Evolutionary conservation across 2,797 vertebrate species (phyloP), one percentile per base, ranked within the genome.

Genomic region (Oryzias sinensis): DNA sequence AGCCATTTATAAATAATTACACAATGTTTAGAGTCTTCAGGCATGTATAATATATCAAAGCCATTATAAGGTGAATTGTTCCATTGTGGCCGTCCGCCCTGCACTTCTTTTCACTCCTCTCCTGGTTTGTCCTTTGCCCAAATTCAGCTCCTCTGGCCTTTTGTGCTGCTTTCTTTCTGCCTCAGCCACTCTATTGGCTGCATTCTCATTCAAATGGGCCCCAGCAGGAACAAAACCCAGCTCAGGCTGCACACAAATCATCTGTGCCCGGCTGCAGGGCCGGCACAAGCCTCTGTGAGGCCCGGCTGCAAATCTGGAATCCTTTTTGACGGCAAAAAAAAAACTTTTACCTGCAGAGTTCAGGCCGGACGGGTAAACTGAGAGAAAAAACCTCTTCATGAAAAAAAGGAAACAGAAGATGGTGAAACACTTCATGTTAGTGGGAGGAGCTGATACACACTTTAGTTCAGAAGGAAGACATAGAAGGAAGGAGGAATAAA

Each of bases 1-100:
- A 92, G 92, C 96, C 96, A 98, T 98, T 98, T 97, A 97, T 97
- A 97, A 98, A 98, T 98, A 97, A 96, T 98, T 97, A 97, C 95
- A 97, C 94, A 97, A 96, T 96, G 96, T 97, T 97, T 97, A 94
- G 94, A 94, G 95, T 96, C 95, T 96, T 92, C 93, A 94, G 95
- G 94, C 94, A 95, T 96, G 95, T 97, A 96, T 96, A 97, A 98
- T 97, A 96, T 97, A 98, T 98, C 96, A 97, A 98, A 97, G 96
- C 94, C 93, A 97, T 96, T 97, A 97, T 92, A 95, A 96, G 94
- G 93, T 82, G 93, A 93, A 97, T 98, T 97, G 96, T 97, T 93
- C 95, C 92, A 93, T 96, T 96, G 95, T 97, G 93, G 91, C 88
- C 82, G 91, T 93, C 87, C 76, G 61, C 90, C 85, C 82, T 91